Conservation (phyloP, 2,888 invertebrate species). For the Xanthia togata region DNA sequence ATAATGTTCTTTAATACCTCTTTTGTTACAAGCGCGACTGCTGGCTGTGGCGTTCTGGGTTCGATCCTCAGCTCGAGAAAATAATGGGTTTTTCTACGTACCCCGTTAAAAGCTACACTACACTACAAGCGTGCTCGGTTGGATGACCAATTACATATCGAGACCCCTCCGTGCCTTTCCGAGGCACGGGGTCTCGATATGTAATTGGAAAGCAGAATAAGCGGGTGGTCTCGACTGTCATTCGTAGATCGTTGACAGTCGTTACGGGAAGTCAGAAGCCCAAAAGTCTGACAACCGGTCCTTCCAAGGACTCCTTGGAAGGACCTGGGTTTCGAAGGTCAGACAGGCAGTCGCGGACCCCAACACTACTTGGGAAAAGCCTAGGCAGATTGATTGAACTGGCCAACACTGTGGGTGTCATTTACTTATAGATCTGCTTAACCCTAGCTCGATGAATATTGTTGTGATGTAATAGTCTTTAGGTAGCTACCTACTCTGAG, state of each 20-base stretch:
- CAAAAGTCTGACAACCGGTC: background rate
- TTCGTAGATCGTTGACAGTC: background rate
- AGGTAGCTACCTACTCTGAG: slow-evolving; percentile 76
- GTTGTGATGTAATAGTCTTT: background rate
- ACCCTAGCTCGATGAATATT: background rate
- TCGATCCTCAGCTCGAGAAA: background rate
- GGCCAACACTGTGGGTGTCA: background rate
- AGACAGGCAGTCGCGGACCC: background rate
- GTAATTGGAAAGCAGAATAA: too few species aligned
- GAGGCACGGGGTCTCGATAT: too few species aligned
- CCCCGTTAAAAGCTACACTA: too few species aligned
- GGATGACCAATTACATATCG: background rate
- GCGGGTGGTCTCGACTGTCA: background rate
- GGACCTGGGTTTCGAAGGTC: background rate
- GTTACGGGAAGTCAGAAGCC: background rate
- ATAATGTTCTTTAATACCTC: background rate
- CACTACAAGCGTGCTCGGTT: too few species aligned
- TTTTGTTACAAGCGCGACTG: background rate
- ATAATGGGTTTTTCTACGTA: background rate
- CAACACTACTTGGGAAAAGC: too few species aligned
- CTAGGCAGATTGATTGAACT: too few species aligned
- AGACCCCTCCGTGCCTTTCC: background rate
- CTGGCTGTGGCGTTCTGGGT: background rate
- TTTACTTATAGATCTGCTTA: background rate
- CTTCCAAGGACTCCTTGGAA: too few species aligned